These are phyloP conservation scores for Diarsia rubi DNA, from an alignment of 2,888 invertebrate species.

Conservation along the genomic window DNA sequence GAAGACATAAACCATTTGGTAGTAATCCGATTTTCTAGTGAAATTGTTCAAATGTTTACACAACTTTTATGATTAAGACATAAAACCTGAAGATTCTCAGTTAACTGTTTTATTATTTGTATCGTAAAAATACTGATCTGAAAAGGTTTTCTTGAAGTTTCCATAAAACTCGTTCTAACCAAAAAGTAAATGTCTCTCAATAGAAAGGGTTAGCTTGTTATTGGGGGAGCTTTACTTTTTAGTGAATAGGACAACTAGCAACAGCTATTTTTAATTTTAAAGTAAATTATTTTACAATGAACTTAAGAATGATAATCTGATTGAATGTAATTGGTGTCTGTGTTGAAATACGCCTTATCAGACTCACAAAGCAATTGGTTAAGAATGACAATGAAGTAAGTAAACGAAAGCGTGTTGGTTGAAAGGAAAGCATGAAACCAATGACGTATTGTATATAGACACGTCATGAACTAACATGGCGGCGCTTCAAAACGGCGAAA, in stretches of 20 bases:
- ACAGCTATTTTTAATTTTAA: not conserved
- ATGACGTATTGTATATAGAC: too few species aligned
- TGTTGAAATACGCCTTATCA: not conserved
- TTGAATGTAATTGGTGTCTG: not conserved
- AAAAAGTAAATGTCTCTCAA: not conserved
- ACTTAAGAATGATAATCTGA: not conserved
- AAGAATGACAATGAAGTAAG: too few species aligned
- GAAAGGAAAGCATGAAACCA: not conserved
- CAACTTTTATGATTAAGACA: conserved; percentile 58
- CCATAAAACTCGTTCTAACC: not conserved
- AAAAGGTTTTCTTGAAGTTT: not conserved
- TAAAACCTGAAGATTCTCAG: conserved; percentile 51
- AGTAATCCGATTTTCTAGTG: conserved; percentile 53
- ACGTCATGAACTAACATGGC: too few species aligned
- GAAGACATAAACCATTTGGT: conserved; percentile 41
- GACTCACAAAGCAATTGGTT: not conserved
- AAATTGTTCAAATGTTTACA: conserved; percentile 52
- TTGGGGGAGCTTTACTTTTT: not conserved
- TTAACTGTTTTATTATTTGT: conserved; percentile 55
- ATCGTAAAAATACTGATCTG: conserved; percentile 37
- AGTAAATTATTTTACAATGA: not conserved
- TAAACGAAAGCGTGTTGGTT: not conserved
- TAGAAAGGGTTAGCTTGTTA: not conserved
- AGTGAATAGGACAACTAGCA: not conserved
- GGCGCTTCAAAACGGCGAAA: too few species aligned